A percentile compares a stretch with the other conserved stretches of the same genome.
Conservation (phyloP, 1,140 invertebrate species). For the Potamilus streckersoni region DNA sequence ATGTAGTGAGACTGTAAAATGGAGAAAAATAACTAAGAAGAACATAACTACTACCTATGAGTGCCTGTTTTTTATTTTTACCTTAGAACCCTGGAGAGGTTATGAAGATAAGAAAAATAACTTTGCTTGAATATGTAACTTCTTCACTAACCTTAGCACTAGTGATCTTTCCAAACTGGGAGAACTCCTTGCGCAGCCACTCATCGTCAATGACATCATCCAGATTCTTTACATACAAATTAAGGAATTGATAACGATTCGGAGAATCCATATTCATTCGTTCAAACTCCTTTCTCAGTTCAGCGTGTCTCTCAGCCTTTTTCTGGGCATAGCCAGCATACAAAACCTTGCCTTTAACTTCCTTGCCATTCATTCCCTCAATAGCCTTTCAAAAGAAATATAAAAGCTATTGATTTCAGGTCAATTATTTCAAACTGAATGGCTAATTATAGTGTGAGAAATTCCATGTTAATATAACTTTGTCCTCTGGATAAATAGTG, state of each 20-base stretch:
- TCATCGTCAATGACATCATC: conserved; percentile 98
- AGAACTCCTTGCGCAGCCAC: conserved; percentile 92
- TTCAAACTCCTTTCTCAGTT: conserved; percentile 90
- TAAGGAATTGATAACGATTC: conserved; percentile 89
- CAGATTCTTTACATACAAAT: conserved; percentile 98
- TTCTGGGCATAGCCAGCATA: conserved; percentile 95
- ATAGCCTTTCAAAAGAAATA: conserved; percentile 74
- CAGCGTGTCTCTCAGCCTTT: conserved; percentile 96
- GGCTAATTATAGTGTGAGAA: no score
- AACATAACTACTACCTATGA: no score
- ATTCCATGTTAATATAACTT: no score
- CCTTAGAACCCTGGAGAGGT: no score
- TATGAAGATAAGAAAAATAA: no score
- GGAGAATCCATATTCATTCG: conserved; percentile 94
- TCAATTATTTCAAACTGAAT: no score
- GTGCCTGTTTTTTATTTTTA: no score
- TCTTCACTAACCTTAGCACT: conserved; percentile 75
- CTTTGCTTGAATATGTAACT: no score
- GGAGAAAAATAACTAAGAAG: no score
- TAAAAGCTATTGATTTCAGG: no score
- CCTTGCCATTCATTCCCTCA: conserved; percentile 90
- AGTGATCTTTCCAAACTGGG: conserved; percentile 95
- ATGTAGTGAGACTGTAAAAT: no score
- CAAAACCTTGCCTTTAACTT: conserved; percentile 66
- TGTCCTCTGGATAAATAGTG: no score